Percentiles rank a stretch among this genome's conserved stretches.
Conservation (phyloP, 1,140 invertebrate genomes). For the Lethocerus indicus region DNA sequence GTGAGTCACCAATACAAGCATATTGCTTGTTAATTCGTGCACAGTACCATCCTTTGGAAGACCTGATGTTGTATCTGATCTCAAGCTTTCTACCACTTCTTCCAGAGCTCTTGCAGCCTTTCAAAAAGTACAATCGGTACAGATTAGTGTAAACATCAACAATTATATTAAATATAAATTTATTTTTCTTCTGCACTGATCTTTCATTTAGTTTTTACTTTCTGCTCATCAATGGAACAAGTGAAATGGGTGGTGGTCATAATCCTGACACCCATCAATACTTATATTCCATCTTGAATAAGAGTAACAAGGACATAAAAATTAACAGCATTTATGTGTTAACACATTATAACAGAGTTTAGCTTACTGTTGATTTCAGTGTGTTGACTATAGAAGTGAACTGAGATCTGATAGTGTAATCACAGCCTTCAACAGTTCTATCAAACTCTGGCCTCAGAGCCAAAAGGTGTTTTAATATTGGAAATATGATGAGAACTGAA, state of each 20-base stretch:
- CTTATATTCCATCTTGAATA: too few species aligned
- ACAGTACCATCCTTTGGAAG: constrained; percentile 92
- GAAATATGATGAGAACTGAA: constrained; percentile 68
- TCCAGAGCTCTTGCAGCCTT: constrained; percentile 78
- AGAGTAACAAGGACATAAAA: too few species aligned
- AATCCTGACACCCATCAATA: too few species aligned
- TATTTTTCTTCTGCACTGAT: too few species aligned
- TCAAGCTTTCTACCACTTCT: constrained; percentile 81
- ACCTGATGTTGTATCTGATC: constrained; percentile 62
- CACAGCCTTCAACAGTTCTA: constrained; percentile 52
- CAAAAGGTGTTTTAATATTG: constrained; percentile 66
- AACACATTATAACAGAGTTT: too few species aligned
- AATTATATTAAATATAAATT: too few species aligned
- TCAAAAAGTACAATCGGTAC: not conserved
- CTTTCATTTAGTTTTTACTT: too few species aligned
- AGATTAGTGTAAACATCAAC: too few species aligned
- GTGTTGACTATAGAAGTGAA: constrained; percentile 56
- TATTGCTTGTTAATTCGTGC: constrained; percentile 86
- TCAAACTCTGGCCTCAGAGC: constrained; percentile 72
- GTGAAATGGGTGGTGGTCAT: too few species aligned
- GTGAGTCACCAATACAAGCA: constrained; percentile 74
- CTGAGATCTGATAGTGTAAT: constrained; percentile 48
- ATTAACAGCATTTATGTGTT: too few species aligned
- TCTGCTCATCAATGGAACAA: too few species aligned
- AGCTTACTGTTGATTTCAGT: constrained; percentile 49